phyloP scores from a whole-genome alignment of 2,113 vertebrate species.

The Tyto alba region DNA sequence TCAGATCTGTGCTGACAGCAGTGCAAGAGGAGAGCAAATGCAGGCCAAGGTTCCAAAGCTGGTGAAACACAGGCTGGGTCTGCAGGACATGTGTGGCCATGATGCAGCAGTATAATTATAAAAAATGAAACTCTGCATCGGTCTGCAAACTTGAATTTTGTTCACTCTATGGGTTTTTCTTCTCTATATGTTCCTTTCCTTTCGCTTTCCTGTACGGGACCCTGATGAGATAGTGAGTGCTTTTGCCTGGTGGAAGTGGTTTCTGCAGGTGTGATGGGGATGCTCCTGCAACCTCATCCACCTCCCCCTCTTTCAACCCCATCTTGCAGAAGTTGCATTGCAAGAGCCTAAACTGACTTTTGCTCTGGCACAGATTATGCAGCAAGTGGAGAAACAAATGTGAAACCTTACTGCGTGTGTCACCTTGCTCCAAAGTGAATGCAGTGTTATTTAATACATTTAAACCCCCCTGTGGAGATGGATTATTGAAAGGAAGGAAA shows the following conservation, averaged over 20 bases:
- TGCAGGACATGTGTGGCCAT: accelerated
- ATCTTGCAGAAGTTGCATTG: not conserved
- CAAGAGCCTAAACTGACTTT: not conserved
- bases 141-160: not conserved
- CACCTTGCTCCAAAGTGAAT: slow-evolving; percentile 56
- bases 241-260: not conserved
- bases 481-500: slow-evolving; percentile 57
- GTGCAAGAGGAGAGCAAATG: not conserved
- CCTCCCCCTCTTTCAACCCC: not conserved
- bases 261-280: not conserved
- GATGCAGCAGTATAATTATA: not conserved
- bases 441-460: slow-evolving; percentile 53
- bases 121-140: not conserved
- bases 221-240: not conserved
- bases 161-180: not conserved
- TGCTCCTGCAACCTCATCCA: accelerated
- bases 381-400: slow-evolving; percentile 30
- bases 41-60: not conserved
- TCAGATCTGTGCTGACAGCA: not conserved
- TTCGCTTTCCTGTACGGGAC: no score
- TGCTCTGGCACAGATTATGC: not conserved
- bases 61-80: not conserved
- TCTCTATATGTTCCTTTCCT: not conserved
- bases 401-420: slow-evolving; percentile 8
- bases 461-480: not conserved